phyloP scores from a whole-genome alignment of 1,140 invertebrate genomes.

The Microplitis demolitor region DNA sequence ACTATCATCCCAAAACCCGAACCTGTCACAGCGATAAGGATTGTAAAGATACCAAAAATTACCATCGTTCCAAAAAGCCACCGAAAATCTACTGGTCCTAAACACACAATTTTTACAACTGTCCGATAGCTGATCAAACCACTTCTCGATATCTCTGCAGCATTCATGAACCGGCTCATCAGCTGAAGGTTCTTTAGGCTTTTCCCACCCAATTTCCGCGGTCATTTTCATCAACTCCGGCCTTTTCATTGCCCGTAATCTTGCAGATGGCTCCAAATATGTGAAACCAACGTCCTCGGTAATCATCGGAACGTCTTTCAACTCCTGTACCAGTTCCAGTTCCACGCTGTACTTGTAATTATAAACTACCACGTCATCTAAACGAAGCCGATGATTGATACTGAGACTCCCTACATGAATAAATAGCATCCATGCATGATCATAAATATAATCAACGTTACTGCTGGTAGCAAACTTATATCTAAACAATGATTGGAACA shows the following conservation, averaged over 20 bases:
- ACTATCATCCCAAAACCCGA: conserved; percentile 43
- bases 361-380: conserved; percentile 51
- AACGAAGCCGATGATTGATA: conserved; percentile 28
- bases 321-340: conserved; percentile 40
- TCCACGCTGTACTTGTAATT: conserved; percentile 53
- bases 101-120: conserved; percentile 44
- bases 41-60: conserved; percentile 53
- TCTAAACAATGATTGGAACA: conserved; percentile 24
- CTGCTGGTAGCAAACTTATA: conserved; percentile 48
- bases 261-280: conserved; percentile 30
- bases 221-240: conserved; percentile 39
- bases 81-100: conserved; percentile 38
- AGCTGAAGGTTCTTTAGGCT: conserved; percentile 16
- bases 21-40: conserved; percentile 48
- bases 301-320: conserved; percentile 29
- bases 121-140: conserved; percentile 39
- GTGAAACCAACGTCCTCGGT: not conserved
- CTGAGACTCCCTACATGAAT: conserved; percentile 47
- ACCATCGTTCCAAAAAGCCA: conserved; percentile 52
- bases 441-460: conserved; percentile 54
- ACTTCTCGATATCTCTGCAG: conserved; percentile 37
- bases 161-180: conserved; percentile 27
- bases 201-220: conserved; percentile 35
- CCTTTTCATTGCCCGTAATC: conserved; percentile 26
- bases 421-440: conserved; percentile 50